Evolutionary conservation across 2,797 vertebrate species (phyloP).

Genomic region (Kryptopterus vitreolus): DNA sequence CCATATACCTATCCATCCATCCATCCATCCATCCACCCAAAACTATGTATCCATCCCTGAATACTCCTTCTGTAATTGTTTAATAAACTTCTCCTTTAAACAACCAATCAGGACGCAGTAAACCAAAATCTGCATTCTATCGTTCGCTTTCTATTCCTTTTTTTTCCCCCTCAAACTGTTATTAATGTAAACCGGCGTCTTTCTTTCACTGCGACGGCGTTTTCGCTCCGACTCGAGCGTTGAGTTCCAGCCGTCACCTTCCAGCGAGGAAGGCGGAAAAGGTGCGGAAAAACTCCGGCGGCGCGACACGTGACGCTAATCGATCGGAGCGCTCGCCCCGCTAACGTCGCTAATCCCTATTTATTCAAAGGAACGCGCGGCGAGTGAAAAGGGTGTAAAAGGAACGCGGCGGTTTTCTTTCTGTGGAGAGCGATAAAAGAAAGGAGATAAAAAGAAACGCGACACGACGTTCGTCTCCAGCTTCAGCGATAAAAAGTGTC

Average conservation of each 20-base stretch:
- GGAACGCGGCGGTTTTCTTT: neutral
- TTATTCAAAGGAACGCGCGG: neutral
- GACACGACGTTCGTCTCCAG: neutral
- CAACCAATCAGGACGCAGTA: too few relatives aligned
- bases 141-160: too few relatives aligned
- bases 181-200: too few relatives aligned
- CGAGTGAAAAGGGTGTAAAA: conserved; percentile 30
- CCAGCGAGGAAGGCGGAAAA: neutral
- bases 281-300: neutral
- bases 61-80: too few relatives aligned
- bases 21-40: too few relatives aligned
- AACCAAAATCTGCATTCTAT: too few relatives aligned
- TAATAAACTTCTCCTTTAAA: too few relatives aligned
- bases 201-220: too few relatives aligned
- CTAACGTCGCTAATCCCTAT: neutral
- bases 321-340: conserved; percentile 21
- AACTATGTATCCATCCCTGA: too few relatives aligned
- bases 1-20: too few relatives aligned
- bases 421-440: conserved; percentile 25
- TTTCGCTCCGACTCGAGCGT: neutral
- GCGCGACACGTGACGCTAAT: conserved; percentile 38
- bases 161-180: too few relatives aligned
- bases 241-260: too few relatives aligned
- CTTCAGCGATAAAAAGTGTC: conserved; percentile 5
- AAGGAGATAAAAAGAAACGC: neutral